These are phyloP conservation scores for Serilophus lunatus DNA, from an alignment of 2,113 vertebrate species.

Conservation along the genomic window DNA sequence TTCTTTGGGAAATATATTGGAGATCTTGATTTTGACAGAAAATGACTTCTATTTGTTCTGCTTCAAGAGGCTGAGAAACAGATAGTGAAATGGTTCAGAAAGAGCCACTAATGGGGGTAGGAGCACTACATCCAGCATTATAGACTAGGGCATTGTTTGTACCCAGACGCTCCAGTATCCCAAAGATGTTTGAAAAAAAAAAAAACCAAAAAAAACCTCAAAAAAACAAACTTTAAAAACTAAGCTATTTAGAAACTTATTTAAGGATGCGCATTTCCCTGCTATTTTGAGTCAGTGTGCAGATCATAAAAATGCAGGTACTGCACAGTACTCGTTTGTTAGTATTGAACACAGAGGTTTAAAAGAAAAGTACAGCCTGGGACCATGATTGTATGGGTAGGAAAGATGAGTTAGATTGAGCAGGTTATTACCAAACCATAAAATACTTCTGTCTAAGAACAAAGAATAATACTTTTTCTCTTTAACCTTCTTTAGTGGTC, in stretches of 20 bases:
- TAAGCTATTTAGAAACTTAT: not conserved
- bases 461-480: not conserved
- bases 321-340: accelerated
- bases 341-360: not conserved
- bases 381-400: not conserved
- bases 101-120: not conserved
- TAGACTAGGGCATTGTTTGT: not conserved
- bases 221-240: no score
- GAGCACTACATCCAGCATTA: not conserved
- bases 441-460: not conserved
- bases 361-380: not conserved
- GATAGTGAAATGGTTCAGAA: not conserved
- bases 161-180: not conserved
- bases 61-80: not conserved
- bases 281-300: not conserved
- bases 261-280: not conserved
- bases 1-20: not conserved
- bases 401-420: not conserved
- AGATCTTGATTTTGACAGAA: not conserved
- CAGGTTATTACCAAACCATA: not conserved
- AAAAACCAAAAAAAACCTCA: not conserved
- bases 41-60: not conserved
- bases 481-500: not conserved
- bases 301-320: not conserved
- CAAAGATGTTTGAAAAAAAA: not conserved